Base-by-base conservation (phyloP, 2,113 vertebrate species). In the Callorhinus ursinus region DNA sequence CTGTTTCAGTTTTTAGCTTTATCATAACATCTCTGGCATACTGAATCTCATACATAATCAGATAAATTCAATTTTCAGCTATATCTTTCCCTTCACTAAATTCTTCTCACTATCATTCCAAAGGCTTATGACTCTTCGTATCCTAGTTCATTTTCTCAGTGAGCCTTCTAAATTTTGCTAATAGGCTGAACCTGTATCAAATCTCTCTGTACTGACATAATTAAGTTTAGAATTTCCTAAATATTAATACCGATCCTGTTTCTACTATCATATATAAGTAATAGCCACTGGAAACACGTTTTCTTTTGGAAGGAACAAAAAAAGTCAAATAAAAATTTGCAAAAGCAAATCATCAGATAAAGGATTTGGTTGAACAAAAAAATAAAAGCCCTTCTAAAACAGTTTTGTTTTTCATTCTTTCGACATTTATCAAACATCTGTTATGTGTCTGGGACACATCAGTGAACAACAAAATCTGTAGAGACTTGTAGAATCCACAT, bases 341-440 rank as follows among this genome's bases (percentile, higher is more conserved):
- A 93, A 61, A 88, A 88, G n/a, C 59, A 90, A 96, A 90, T 18
- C 22, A 93, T 74, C 61, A 79, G 31, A 90, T 65, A 83, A 95
- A 82, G 46, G 24, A 71, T 76, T 42, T 31, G 2, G 53, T 1
- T 63, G 46, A 77, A 61, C 21, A 74, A 63, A 86, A 81, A 55
- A 72, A 46, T 2, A 26, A 65, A 53, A 51, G 6, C 22, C 28
- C 53, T 57, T 72, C 83, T 26, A 88, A 84, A 95, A 67, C 31
- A 76, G 42, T 59, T 36, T 36, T 85, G 42, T 63, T 86, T 55
- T 79, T 94, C 39, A 74, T 72, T 72, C 77, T 71, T 24, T 61
- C 81, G 87, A 42, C 13, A 51, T 39, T 88, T 88, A 71, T 3
- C 74, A 31, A 94, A 31, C 1, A 49, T 2, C 24, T 88, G 65